Evolutionary conservation across 2,888 invertebrate species (phyloP), one percentile per base, ranked within the genome.

Genomic region (Erynnis tages): DNA sequence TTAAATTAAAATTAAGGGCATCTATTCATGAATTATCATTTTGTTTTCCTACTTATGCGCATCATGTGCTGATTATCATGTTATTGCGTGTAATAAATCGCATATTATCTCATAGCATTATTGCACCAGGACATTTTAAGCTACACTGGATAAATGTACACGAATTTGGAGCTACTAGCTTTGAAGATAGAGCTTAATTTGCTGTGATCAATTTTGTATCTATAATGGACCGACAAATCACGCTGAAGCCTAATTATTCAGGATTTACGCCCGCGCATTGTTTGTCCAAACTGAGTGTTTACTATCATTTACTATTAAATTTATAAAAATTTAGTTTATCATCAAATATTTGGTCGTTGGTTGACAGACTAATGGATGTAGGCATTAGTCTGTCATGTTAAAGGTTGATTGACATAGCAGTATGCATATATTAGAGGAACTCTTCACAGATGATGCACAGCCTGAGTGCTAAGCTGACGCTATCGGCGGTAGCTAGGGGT

Each of bases 401-500:
- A n/a, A n/a, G n/a, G n/a, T n/a, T n/a, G n/a, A n/a, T n/a, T n/a
- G n/a, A n/a, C n/a, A n/a, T n/a, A n/a, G n/a, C n/a, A n/a, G n/a
- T n/a, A n/a, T n/a, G n/a, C n/a, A n/a, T n/a, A n/a, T n/a, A n/a
- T n/a, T n/a, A n/a, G n/a, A n/a, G n/a, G 25, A 6, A 25, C 25
- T 11, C 27, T 29, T 40, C 25, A n/a, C 16, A 87, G 85, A 69
- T 73, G 59, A 64, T 70, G 55, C 72, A 75, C 46, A 82, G 77
- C 23, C 66, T 68, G 10, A 79, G 67, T 11, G 80, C 83, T 0
- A 66, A 71, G 64, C 55, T 79, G 40, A 75, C 84, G 0, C 58
- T 83, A 56, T 47, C 70, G 0, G 86, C 82, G 0, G 68, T 88
- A 1, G 70, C 80, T 0, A 79, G 65, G 40, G 76, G 84, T 0